These are phyloP conservation scores for Steinernema hermaphroditum DNA, from an alignment of 2,888 invertebrate genomes.

Conservation along the genomic window DNA sequence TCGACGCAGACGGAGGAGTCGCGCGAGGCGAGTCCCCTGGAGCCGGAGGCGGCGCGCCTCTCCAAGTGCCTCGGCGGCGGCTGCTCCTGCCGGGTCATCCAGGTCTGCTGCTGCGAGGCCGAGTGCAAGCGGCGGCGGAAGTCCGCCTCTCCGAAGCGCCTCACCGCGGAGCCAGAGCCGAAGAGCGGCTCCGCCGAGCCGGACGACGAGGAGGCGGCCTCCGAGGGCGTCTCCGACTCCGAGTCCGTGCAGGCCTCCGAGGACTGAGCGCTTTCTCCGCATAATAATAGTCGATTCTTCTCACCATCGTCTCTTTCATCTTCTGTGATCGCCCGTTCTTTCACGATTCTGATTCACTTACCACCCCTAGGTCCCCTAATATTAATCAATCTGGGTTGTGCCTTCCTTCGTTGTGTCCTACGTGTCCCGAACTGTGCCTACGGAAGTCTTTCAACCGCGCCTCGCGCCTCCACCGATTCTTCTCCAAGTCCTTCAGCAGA, in stretches of 20 bases:
- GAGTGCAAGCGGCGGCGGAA: conserved; percentile 27
- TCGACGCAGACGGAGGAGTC: not conserved
- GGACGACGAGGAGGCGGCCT: not conserved
- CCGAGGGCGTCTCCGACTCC: conserved; percentile 18
- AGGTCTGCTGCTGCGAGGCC: conserved; percentile 59
- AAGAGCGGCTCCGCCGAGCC: conserved; percentile 1
- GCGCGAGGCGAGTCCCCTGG: conserved; percentile 5
- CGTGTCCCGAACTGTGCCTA: conserved; percentile 2
- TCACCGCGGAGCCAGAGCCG: not conserved
- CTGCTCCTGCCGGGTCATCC: conserved; percentile 56
- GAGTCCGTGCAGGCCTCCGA: conserved; percentile 23
- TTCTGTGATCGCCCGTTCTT: conserved; percentile 24
- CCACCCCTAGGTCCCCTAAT: not conserved
- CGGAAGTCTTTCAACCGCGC: conserved; percentile 23
- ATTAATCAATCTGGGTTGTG: conserved; percentile 18
- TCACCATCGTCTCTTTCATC: conserved; percentile 29
- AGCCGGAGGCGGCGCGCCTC: not conserved
- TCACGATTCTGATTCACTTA: conserved; percentile 29
- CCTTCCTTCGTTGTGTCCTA: conserved; percentile 21
- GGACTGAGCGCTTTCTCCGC: conserved; percentile 10
- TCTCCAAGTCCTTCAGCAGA: not conserved
- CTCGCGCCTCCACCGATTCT: not conserved
- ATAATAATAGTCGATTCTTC: conserved; percentile 5
- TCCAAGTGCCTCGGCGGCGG: conserved; percentile 48
- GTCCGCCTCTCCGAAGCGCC: conserved; percentile 8